These are phyloP conservation scores for Axea sp. DNA, from an alignment of 2,888 invertebrate genomes.

Conservation along the genomic window DNA sequence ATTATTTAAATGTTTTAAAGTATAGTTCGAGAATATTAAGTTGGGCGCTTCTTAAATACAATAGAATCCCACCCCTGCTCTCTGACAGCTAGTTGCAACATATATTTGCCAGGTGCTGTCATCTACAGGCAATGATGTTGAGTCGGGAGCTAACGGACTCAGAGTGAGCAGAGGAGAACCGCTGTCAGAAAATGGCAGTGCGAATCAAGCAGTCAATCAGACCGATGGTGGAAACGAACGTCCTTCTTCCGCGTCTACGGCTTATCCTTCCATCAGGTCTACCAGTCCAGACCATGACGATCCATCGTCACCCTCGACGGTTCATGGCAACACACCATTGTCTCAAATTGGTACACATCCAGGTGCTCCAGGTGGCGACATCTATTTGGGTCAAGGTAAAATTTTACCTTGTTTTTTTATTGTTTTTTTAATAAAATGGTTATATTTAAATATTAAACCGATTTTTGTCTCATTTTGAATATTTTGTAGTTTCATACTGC, in stretches of 20 bases:
- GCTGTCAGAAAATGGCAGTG: slow-evolving; percentile 74
- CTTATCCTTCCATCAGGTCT: slow-evolving; percentile 74
- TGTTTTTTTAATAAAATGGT: background rate
- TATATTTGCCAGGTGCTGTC: slow-evolving; percentile 81
- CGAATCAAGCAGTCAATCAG: slow-evolving; percentile 70
- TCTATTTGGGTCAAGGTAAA: slow-evolving; percentile 80
- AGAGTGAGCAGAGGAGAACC: slow-evolving; percentile 79
- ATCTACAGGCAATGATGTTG: slow-evolving; percentile 80
- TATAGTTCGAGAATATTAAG: slow-evolving; percentile 53
- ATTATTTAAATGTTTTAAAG: background rate
- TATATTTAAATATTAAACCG: too few species aligned
- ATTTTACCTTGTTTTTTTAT: slow-evolving; percentile 1
- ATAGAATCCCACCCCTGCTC: slow-evolving; percentile 79
- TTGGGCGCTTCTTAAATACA: slow-evolving; percentile 76
- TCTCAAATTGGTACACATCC: slow-evolving; percentile 91
- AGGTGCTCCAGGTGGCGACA: slow-evolving; percentile 81
- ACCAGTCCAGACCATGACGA: slow-evolving; percentile 75
- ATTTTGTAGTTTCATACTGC: too few species aligned
- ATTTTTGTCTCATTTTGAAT: too few species aligned
- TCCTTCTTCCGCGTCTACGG: slow-evolving; percentile 74
- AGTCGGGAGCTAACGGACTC: slow-evolving; percentile 80
- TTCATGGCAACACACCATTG: slow-evolving; percentile 92
- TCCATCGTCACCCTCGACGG: slow-evolving; percentile 80
- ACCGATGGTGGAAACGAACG: slow-evolving; percentile 73
- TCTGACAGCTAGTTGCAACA: slow-evolving; percentile 80